These are phyloP conservation scores for Penaeus chinensis DNA, from an alignment of 1,140 invertebrate genomes.

Conservation along the genomic window DNA sequence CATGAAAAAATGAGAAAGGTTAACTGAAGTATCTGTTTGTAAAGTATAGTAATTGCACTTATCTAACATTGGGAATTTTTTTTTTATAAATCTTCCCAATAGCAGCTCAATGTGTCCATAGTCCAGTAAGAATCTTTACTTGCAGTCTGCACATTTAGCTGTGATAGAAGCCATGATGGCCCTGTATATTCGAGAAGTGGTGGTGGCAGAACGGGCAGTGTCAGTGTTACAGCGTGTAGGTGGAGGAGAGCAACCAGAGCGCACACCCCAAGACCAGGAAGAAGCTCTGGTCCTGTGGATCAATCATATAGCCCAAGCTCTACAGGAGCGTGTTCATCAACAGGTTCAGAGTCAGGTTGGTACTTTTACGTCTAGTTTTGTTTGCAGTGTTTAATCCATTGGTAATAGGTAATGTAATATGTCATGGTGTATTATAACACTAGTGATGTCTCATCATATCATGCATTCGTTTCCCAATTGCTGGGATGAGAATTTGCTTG, in stretches of 20 bases:
- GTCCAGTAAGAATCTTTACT: constrained; percentile 56
- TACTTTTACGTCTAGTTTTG: neutral
- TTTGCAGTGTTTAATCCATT: no score
- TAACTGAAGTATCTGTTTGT: neutral
- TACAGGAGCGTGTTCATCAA: constrained; percentile 71
- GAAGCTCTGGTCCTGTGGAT: constrained; percentile 92
- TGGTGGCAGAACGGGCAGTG: constrained; percentile 87
- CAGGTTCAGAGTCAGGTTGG: constrained; percentile 57
- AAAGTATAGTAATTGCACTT: neutral
- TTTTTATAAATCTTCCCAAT: neutral
- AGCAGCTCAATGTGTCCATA: no score
- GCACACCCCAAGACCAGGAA: constrained; percentile 79
- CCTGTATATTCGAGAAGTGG: constrained; percentile 92
- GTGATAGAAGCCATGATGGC: constrained; percentile 97
- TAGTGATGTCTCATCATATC: no score
- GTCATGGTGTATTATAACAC: no score
- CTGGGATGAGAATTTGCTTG: no score
- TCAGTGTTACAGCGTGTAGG: constrained; percentile 84
- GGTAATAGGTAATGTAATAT: no score
- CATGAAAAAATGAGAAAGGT: neutral
- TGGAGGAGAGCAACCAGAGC: constrained; percentile 71
- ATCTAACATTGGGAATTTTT: neutral
- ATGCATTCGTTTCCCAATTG: no score
- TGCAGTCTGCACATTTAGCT: constrained; percentile 92
- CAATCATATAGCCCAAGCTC: constrained; percentile 83